Base-by-base conservation (phyloP, 2,113 vertebrate genomes). In the Hippocampus zosterae region DNA sequence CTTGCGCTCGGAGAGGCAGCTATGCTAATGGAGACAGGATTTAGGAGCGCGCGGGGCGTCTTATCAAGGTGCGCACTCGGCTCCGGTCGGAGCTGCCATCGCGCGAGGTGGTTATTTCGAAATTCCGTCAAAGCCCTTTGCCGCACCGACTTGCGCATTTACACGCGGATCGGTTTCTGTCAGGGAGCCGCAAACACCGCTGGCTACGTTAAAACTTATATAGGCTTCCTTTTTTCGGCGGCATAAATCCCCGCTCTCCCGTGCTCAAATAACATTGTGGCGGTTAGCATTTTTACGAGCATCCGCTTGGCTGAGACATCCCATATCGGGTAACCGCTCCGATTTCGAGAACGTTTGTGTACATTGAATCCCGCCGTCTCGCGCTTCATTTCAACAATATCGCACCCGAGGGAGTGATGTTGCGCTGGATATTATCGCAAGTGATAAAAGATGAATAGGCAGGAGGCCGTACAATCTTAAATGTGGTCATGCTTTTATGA, bases 21-120 rank as follows among this genome's bases (percentile, higher is more conserved):
- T 73, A 87, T 89, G 88, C 87, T 88, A 90, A 90, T 87, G 75
- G 85, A 76, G 84, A 84, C 82, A 72, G 87, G 84, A 89, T 87
- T 92, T 84, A 68, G 57, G 78, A 78, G 76, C 15, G 42, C 41
- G 78, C 66, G 83, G 74, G 74, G 81, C 65, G 41, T 80, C 85
- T 90, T 91, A 91, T 91, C 90, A 55, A 81, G 72, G 72, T 57
- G 2, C 60, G 78, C 86, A 76, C 81, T 77, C 78, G 62, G 73
- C 50, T 59, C 68, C 62, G 74, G 81, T 66, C 80, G 76, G 79
- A 84, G 83, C 83, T 80, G 75, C 76, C 83, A 78, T 76, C 71
- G 64, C 53, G 50, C 71, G 3, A 81, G 80, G 74, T 78, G 74
- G 78, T 81, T 82, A 84, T 71, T 80, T 85, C 79, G 56, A 84